phyloP scores from a whole-genome alignment of 2,113 vertebrate genomes.

The Bolborhynchus lineola region DNA sequence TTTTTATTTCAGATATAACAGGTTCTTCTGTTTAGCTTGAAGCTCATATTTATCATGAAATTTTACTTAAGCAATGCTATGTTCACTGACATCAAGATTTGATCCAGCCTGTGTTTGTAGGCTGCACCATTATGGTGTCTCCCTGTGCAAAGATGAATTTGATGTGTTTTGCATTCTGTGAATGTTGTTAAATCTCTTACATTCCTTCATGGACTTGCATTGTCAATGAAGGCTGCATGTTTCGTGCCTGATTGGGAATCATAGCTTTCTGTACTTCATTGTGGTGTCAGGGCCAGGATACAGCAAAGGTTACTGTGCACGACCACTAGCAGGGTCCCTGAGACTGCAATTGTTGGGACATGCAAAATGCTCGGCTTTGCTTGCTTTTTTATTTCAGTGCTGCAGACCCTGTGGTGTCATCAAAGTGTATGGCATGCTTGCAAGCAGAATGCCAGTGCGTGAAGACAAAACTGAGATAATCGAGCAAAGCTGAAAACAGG shows the following conservation, averaged over 20 bases:
- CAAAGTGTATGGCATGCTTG: fast-evolving
- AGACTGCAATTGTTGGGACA: fast-evolving
- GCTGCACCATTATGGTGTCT: neutral
- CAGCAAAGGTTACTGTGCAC: neutral
- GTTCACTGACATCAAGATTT: neutral
- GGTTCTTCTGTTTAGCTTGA: neutral
- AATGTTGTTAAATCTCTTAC: neutral
- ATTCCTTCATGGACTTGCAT: neutral
- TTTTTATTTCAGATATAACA: neutral
- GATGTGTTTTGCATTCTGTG: neutral
- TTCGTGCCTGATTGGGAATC: neutral
- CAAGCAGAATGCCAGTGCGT: neutral
- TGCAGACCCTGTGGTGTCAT: neutral
- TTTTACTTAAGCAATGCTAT: neutral
- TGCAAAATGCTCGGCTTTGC: fast-evolving
- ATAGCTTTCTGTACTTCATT: neutral
- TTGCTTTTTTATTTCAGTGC: neutral
- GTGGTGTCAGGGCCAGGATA: neutral
- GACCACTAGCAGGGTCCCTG: neutral
- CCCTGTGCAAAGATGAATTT: neutral
- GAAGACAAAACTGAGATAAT: neutral
- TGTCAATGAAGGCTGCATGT: neutral
- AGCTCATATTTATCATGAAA: neutral
- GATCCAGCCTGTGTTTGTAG: neutral
- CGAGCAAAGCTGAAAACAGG: neutral